Conservation (phyloP, 2,888 invertebrate genomes). For the Alentia gelatinosa region DNA sequence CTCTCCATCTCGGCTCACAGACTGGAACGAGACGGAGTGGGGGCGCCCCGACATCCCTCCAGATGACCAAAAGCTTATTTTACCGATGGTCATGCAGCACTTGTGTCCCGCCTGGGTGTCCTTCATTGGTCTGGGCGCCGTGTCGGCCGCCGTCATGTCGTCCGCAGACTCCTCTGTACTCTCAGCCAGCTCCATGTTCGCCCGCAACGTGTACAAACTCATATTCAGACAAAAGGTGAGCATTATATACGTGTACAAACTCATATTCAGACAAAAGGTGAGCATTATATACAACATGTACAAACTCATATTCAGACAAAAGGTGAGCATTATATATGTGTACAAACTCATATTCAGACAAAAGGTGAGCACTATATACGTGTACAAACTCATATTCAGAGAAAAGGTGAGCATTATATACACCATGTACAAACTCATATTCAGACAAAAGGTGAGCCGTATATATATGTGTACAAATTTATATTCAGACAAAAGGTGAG, state of each 20-base stretch:
- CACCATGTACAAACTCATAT: too few relatives aligned
- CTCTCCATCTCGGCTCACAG: slow-evolving; percentile 82
- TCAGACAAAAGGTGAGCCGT: too few relatives aligned
- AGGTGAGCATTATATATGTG: slow-evolving; percentile 84
- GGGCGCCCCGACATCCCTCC: slow-evolving; percentile 74
- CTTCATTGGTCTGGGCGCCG: slow-evolving; percentile 98
- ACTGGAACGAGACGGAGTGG: slow-evolving; percentile 97
- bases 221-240: slow-evolving; percentile 94
- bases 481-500: too few relatives aligned
- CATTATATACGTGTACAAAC: too few relatives aligned
- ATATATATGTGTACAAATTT: too few relatives aligned
- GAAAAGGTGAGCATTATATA: slow-evolving; percentile 88
- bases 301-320: slow-evolving; percentile 96
- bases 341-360: too few relatives aligned
- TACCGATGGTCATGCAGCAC: slow-evolving; percentile 98
- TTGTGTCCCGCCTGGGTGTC: slow-evolving; percentile 97
- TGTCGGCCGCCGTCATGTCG: slow-evolving; percentile 99
- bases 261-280: too few relatives aligned
- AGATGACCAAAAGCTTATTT: slow-evolving; percentile 90
- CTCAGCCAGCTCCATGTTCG: slow-evolving; percentile 99
- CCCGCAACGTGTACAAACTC: slow-evolving; percentile 97
- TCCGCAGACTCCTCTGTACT: slow-evolving; percentile 99
- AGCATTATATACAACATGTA: too few relatives aligned
- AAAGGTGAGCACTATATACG: too few relatives aligned
- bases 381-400: slow-evolving; percentile 97